A percentile compares a stretch with the other conserved stretches of the same genome.
phyloP scores from a whole-genome alignment of 2,113 vertebrate genomes.

The Craseonycteris thonglongyai region DNA sequence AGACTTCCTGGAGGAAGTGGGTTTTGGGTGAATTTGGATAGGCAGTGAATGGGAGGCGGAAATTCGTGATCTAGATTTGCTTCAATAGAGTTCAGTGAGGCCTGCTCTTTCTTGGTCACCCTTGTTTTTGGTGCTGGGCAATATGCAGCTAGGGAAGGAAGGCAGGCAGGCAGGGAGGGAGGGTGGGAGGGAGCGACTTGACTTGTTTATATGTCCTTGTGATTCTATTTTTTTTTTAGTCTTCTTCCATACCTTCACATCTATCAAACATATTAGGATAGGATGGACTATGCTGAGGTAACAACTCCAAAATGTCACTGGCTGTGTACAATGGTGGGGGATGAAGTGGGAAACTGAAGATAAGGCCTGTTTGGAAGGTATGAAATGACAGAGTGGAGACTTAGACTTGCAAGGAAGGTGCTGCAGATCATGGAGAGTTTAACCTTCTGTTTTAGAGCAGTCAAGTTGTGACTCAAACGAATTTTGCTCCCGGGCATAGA shows the following conservation, averaged over 20 bases:
- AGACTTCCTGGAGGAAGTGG: background rate
- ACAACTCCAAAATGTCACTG: background rate
- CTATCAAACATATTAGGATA: background rate
- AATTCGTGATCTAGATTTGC: background rate
- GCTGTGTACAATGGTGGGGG: background rate
- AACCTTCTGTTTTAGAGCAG: background rate
- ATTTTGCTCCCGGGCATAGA: background rate
- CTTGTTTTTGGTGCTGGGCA: background rate
- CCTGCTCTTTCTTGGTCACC: background rate
- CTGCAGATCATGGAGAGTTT: background rate
- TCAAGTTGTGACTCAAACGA: background rate
- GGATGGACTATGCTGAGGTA: background rate
- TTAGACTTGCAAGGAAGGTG: background rate
- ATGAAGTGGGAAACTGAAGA: background rate
- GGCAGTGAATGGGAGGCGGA: background rate
- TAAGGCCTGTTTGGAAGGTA: background rate
- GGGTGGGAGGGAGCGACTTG: accelerated
- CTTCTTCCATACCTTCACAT: background rate
- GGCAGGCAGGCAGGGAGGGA: background rate
- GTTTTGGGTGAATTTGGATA: background rate
- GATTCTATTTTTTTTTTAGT: background rate
- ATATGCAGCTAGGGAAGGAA: background rate
- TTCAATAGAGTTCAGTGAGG: background rate
- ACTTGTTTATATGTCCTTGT: background rate
- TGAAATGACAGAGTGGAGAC: background rate